Conservation (phyloP, 2,888 invertebrate genomes). For the Sarcophaga variegata region DNA sequence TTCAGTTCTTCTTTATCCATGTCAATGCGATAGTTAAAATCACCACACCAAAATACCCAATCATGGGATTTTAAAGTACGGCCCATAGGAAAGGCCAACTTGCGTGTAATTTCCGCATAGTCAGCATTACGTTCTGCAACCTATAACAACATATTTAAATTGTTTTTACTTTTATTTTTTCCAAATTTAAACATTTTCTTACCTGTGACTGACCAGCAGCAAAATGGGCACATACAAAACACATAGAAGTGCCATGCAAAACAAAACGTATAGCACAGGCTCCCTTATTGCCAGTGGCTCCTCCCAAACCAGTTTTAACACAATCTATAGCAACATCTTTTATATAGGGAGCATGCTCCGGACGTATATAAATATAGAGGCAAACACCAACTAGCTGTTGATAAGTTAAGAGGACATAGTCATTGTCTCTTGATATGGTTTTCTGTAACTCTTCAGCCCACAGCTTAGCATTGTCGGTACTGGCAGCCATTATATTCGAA, state of each 20-base stretch:
- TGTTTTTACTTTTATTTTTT: background rate
- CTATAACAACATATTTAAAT: constrained; percentile 42
- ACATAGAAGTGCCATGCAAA: constrained; percentile 95
- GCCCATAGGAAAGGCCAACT: constrained; percentile 95
- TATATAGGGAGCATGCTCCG: constrained; percentile 93
- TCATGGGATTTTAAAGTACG: constrained; percentile 96
- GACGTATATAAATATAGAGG: constrained; percentile 95
- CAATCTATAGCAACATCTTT: constrained; percentile 96
- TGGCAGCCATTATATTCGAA: constrained; percentile 97
- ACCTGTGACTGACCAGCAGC: constrained; percentile 99
- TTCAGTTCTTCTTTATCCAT: constrained; percentile 97
- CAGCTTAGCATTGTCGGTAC: constrained; percentile 92
- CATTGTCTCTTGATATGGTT: constrained; percentile 91
- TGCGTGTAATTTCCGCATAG: constrained; percentile 96
- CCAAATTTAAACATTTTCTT: constrained; percentile 69
- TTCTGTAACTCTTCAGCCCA: constrained; percentile 98
- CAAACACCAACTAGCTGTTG: constrained; percentile 99
- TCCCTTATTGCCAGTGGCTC: constrained; percentile 98
- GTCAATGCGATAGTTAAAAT: constrained; percentile 99
- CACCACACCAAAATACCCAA: constrained; percentile 99
- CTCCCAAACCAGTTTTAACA: constrained; percentile 99
- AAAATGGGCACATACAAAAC: constrained; percentile 99
- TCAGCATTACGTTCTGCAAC: constrained; percentile 94
- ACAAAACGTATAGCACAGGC: constrained; percentile 96
- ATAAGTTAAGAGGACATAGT: constrained; percentile 94